Evolutionary conservation across 2,113 vertebrate species (phyloP), one percentile per base, ranked within the genome.

Genomic region (Furnarius figulus): DNA sequence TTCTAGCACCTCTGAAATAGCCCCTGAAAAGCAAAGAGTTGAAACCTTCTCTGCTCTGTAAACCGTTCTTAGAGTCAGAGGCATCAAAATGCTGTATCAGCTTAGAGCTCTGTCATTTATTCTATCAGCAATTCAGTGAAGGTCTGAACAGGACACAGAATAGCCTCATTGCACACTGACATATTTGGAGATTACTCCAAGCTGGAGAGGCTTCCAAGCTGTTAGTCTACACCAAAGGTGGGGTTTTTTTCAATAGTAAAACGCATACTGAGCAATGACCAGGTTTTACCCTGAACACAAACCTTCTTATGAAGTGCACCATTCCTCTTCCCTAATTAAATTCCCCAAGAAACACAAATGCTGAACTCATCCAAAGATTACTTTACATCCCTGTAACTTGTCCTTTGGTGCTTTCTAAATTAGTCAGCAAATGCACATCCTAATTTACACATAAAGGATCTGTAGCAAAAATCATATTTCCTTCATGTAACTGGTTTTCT

Each of bases 401-500:
- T 85, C 86, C 93, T 97, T 96, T 89, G 77, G 93, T 97, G 94
- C 91, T 97, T 97, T 97, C 95, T 93, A 94, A 97, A 97, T 94
- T 95, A 95, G 70, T 89, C 84, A 91, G 74, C 91, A 97, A 97
- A 95, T 92, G 93, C 87, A 96, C 86, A 95, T 96, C 80, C 96
- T 97, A 95, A 97, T 97, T 91, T 61, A 46, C 80, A 89, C 90
- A 96, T 89, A 90, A 91, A 98, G 84, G 92, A 97, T 97, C 92
- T 96, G 91, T 90, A 87, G 93, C 86, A 97, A 97, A 97, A 97
- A 97, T 82, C 81, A 59, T 95, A 97, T 97, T 97, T 97, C 91
- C 97, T 97, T 92, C 87, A 89, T 95, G 93, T 97, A 98, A 97
- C 95, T 97, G 93, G 78, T 96, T 98, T 97, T 94, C 95, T 97